phyloP scores from a whole-genome alignment of 1,140 invertebrate species.

The Pectinophora gossypiella region DNA sequence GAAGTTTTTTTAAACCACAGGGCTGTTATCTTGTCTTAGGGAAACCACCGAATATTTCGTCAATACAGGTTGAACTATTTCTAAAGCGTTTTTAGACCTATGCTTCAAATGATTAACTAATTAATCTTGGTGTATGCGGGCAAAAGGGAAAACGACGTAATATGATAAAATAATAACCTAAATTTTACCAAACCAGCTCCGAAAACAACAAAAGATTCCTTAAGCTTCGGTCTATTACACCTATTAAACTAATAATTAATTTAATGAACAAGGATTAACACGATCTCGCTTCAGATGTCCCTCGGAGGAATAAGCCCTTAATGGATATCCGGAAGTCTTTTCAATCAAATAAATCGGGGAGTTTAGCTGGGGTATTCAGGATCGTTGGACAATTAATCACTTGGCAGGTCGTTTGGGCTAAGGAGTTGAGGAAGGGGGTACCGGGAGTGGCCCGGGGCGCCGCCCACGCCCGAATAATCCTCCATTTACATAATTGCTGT shows the following conservation, averaged over 20 bases:
- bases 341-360: conserved; percentile 59
- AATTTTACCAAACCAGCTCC: no score
- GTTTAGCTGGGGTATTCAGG: conserved; percentile 44
- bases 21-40: no score
- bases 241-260: neutral
- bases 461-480: conserved; percentile 67
- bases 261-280: neutral
- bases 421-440: conserved; percentile 59
- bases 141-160: no score
- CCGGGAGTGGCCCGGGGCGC: conserved; percentile 56
- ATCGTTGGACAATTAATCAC: conserved; percentile 67
- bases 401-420: conserved; percentile 56
- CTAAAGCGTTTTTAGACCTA: no score
- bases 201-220: no score
- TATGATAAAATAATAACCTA: no score
- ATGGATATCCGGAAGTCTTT: conserved; percentile 44
- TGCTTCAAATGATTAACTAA: no score
- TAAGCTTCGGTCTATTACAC: no score
- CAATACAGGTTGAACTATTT: no score
- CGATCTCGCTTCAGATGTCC: neutral
- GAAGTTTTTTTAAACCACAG: no score
- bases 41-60: no score
- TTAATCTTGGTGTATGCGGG: no score
- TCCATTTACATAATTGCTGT: conserved; percentile 74
- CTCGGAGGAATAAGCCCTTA: conserved; percentile 23